Base-by-base conservation (phyloP, 2,113 vertebrate species). In the Ciconia maguari region DNA sequence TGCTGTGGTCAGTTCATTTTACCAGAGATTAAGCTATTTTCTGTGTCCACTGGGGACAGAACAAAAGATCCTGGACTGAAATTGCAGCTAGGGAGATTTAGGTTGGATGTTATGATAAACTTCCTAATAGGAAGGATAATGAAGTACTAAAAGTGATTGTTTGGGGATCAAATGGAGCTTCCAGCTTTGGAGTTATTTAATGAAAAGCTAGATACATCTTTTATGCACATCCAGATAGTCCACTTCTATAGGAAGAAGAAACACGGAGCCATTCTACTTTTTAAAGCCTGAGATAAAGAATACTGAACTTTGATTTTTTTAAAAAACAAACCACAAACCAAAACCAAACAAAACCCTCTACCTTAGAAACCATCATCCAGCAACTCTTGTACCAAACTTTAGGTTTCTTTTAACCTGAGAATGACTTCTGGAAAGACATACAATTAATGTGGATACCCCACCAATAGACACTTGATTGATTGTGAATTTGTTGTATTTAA, bases 281-380 rank as follows among this genome's bases (percentile, higher is more conserved):
- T 46, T 21, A 68, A 87, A 78, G 8, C 21, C 34, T 52, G 42
- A 78, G 42, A 32, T 68, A 65, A 94, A 27, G 30, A 54, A 27
- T 17, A 57, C 2, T 12, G 12, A 55, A 29, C 5, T 38, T 51
- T 20, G 27, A 17, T 26, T 64, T n/a, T 13, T 11, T 10, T 12
- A 29, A 34, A 36, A 30, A 30, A 17, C 8, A 38, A 51, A 4
- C 17, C 41, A 26, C 30, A 68, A 83, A 54, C 11, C 3, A 18
- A 60, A 54, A 20, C 0, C 5, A 52, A 72, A 21, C 4, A 57
- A 49, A 21, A 4, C 3, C 0, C 6, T 9, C 6, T 16, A 34
- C 6, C 16, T 38, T 21, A 38, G 44, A 44, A 13, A 38, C 16
- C 9, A 58, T 32, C 9, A 41, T 5, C 34, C 29, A 75, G 15